A percentile compares a stretch with the other conserved stretches of the same genome.
Conservation (phyloP, 1,140 invertebrate genomes). For the Lucilia cuprina region DNA sequence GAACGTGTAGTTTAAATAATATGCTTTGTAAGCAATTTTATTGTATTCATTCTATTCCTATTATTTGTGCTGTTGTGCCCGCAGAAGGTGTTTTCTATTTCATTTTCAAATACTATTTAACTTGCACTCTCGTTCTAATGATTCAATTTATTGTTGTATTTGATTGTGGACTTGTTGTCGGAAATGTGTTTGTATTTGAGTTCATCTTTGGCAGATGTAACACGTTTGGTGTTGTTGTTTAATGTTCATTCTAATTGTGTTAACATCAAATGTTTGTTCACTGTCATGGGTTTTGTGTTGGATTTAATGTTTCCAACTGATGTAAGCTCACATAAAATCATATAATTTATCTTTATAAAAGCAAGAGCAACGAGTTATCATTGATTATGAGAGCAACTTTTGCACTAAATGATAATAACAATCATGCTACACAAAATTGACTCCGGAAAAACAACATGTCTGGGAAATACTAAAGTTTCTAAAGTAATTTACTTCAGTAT, state of each 20-base stretch:
- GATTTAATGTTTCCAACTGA: background rate
- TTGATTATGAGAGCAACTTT: too few relatives aligned
- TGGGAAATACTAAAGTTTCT: too few relatives aligned
- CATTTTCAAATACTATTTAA: background rate
- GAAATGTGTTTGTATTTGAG: background rate
- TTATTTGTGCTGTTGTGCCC: too few relatives aligned
- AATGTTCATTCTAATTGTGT: background rate
- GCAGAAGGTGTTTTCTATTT: background rate
- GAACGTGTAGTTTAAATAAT: background rate
- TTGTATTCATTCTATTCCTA: background rate
- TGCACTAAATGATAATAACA: too few relatives aligned
- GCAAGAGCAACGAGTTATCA: too few relatives aligned
- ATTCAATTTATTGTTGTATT: background rate
- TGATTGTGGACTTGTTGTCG: background rate
- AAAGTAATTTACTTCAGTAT: too few relatives aligned
- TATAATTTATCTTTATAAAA: background rate
- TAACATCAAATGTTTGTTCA: background rate
- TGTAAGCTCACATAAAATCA: background rate
- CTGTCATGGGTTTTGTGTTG: background rate
- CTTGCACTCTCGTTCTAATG: background rate
- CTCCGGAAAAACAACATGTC: too few relatives aligned
- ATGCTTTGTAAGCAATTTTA: background rate
- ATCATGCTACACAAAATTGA: too few relatives aligned
- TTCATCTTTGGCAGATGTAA: background rate
- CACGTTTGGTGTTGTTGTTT: background rate